These are phyloP conservation scores for Frankliniella intonsa DNA, from an alignment of 2,888 invertebrate species.

Conservation along the genomic window DNA sequence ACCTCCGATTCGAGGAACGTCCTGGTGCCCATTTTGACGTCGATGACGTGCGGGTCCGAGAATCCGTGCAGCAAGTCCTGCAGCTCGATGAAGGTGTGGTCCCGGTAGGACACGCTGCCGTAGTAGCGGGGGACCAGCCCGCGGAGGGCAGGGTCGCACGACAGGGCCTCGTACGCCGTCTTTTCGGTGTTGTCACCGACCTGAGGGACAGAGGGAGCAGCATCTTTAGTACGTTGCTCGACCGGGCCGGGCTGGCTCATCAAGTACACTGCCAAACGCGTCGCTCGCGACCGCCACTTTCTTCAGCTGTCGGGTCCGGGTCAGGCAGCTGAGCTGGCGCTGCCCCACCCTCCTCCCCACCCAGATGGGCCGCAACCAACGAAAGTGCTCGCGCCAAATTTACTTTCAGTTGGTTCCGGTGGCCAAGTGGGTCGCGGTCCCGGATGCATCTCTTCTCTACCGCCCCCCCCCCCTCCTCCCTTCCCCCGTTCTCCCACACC, in stretches of 20 bases:
- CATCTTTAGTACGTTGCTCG: neutral
- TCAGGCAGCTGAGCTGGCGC: neutral
- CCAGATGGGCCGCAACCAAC: neutral
- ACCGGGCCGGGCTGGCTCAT: too few species aligned
- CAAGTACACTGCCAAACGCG: neutral
- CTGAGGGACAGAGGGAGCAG: neutral
- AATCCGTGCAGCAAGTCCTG: slow-evolving; percentile 91
- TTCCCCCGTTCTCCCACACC: slow-evolving; percentile 64
- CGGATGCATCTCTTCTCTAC: slow-evolving; percentile 59
- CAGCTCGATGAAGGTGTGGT: slow-evolving; percentile 86
- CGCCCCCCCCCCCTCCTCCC: slow-evolving; percentile 60
- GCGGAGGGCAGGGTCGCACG: slow-evolving; percentile 53
- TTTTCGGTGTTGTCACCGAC: slow-evolving; percentile 64
- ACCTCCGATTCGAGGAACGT: slow-evolving; percentile 96
- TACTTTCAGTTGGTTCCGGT: slow-evolving; percentile 16
- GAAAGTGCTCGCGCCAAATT: neutral
- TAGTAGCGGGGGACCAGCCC: slow-evolving; percentile 58
- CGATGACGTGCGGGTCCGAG: slow-evolving; percentile 90
- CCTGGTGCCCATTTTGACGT: slow-evolving; percentile 93
- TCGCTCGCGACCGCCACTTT: neutral
- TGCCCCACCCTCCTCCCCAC: neutral
- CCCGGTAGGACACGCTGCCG: slow-evolving; percentile 72
- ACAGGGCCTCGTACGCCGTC: slow-evolving; percentile 72
- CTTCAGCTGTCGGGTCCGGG: neutral
- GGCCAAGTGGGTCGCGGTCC: slow-evolving; percentile 13